Base-by-base conservation (phyloP, 2,113 vertebrate species). In the Nestor notabilis region DNA sequence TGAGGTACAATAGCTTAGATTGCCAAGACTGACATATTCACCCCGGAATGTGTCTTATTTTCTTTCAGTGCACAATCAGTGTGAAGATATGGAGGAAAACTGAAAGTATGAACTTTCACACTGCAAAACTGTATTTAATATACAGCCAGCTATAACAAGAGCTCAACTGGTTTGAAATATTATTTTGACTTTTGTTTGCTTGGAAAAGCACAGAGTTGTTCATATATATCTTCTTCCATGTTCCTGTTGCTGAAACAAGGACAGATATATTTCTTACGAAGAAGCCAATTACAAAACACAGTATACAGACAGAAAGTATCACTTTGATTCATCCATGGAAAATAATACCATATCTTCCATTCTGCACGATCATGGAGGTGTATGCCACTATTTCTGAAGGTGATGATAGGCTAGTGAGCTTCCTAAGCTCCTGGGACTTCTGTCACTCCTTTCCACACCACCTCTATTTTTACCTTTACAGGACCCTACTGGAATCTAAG, bases 381-480 rank as follows among this genome's bases (percentile, higher is more conserved):
- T 87, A 37, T 55, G 37, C 17, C 61, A 35, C 83, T 94, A 53
- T 92, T 91, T 37, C 28, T 82, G 74, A 44, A 91, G 85, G 76
- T 91, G 63, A 89, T 89, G 97, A 89, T 92, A 92, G 12, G 77
- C 35, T 69, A 25, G 27, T 11, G 66, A 66, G n/a, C 56, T 83
- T 66, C 75, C 81, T 88, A 94, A 97, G 84, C 93, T 95, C 72
- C 94, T 94, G 71, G 49, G 86, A 58, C 83, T 89, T 86, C 68
- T 89, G 69, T 74, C 64, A 33, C 35, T 70, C 31, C 47, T 88
- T 68, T 83, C 75, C 69, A 78, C 39, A 86, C 18, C 27, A 68
- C 39, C 17, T 89, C 80, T 92, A 17, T 81, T 90, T 90, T 97
- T 87, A 56, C 24, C 9, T n/a, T 44, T 60, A 78, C 71, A 52